Percentiles rank a stretch among this genome's conserved stretches.
phyloP scores from a whole-genome alignment of 2,888 invertebrate species.

The Drosophila setosimentum region DNA sequence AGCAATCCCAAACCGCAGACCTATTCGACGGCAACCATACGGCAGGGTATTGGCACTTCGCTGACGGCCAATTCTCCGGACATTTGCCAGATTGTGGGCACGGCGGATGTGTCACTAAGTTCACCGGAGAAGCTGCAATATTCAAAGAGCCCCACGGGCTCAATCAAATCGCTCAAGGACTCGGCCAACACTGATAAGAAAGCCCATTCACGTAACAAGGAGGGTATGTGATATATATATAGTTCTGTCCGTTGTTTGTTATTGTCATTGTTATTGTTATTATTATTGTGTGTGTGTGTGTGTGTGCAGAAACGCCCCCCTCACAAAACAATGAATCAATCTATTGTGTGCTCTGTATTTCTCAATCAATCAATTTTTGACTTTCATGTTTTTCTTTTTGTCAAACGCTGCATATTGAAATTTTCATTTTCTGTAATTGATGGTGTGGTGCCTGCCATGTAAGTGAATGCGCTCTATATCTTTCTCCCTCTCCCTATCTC shows the following conservation, averaged over 20 bases:
- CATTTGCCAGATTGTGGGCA: conserved; percentile 82
- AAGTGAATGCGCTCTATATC: conserved; percentile 46
- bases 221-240: conserved; percentile 76
- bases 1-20: conserved; percentile 78
- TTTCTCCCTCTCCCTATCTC: conserved; percentile 6
- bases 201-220: conserved; percentile 84
- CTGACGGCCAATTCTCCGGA: conserved; percentile 83
- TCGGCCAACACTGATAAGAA: conserved; percentile 83
- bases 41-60: conserved; percentile 85
- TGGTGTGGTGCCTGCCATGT: conserved; percentile 56
- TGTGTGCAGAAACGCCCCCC: conserved; percentile 21
- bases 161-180: conserved; percentile 87
- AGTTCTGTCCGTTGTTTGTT: not conserved
- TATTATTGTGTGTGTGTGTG: not conserved
- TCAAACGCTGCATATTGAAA: conserved; percentile 51
- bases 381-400: conserved; percentile 37
- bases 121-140: conserved; percentile 84
- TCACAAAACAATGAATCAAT: conserved; percentile 11
- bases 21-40: conserved; percentile 83
- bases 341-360: conserved; percentile 20
- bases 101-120: conserved; percentile 74
- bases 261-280: not conserved
- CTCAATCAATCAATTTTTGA: conserved; percentile 30
- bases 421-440: conserved; percentile 51
- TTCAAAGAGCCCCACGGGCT: conserved; percentile 87